Evolutionary conservation across 2,797 vertebrate genomes (phyloP).

Genomic region (Paramormyrops hopkinsi): DNA sequence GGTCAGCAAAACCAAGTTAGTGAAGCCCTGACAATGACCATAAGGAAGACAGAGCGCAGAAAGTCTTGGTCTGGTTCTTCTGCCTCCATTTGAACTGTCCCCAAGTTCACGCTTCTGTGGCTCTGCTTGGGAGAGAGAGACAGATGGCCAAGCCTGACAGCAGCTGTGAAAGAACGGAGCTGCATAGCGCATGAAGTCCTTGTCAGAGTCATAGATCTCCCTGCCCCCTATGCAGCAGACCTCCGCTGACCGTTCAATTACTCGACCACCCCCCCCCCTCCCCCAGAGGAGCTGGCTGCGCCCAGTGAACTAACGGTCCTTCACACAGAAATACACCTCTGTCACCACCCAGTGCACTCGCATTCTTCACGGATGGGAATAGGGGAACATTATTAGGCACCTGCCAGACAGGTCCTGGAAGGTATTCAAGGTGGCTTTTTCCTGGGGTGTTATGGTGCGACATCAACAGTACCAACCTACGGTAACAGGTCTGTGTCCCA

Average conservation of each 20-base stretch:
- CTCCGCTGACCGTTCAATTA: constrained; percentile 59
- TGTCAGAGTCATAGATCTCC: constrained; percentile 59
- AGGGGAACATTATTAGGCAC: constrained; percentile 25
- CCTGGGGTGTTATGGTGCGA: background rate
- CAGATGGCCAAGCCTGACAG: constrained; percentile 48
- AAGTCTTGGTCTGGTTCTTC: background rate
- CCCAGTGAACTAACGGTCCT: constrained; percentile 55
- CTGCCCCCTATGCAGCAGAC: constrained; percentile 42
- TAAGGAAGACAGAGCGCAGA: background rate
- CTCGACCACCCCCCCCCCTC: constrained; percentile 32
- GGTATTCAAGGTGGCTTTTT: background rate
- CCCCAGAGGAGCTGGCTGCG: constrained; percentile 54
- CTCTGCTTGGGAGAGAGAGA: constrained; percentile 29
- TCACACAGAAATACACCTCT: constrained; percentile 35
- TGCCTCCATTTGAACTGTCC: background rate
- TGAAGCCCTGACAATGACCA: background rate
- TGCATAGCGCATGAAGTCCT: constrained; percentile 51
- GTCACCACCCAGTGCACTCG: constrained; percentile 21
- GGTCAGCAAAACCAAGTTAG: background rate
- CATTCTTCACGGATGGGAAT: constrained; percentile 28
- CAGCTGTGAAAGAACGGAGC: constrained; percentile 34
- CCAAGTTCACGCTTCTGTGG: background rate
- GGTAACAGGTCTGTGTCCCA: background rate
- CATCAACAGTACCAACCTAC: background rate
- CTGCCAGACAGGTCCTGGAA: background rate